Base-by-base conservation (phyloP, 2,113 vertebrate genomes). In the Mus pahari region DNA sequence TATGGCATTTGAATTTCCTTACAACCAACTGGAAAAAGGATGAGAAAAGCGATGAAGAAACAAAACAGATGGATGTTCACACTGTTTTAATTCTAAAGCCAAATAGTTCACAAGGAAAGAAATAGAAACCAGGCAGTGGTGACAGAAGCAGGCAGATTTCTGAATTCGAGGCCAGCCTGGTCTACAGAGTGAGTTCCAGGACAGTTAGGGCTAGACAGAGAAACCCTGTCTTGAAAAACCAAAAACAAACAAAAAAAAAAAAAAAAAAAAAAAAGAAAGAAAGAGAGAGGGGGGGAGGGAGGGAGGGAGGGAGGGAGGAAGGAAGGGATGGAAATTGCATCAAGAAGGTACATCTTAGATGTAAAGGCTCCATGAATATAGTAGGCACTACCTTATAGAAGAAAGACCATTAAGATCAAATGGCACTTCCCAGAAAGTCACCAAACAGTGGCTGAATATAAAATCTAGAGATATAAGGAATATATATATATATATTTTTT, bases 341-440 rank as follows among this genome's bases (percentile, higher is more conserved):
- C 19, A 13, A 92, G 64, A 95, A 77, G 20, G 20, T 68, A 20
- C 89, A 2, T 90, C 66, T 89, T 94, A 66, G 86, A 71, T 92
- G 11, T 86, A 66, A 58, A 94, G 36, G 12, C 87, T 95, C 94
- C 50, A 95, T 93, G 74, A 93, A 71, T 87, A 83, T 26, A 64
- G 55, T 70, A 94, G 68, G 22, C 55, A 86, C n/a, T 58, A 64
- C 92, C 94, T 97, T 92, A 84, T 83, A 74, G 45, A 83, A n/a
- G 26, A 42, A 92, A 97, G 95, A 60, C 10, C 73, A 92, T 77
- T 93, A 88, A 66, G 62, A 92, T 78, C 11, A 86, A 96, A 75
- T 89, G 33, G 2, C 5, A 87, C 45, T 39, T 84, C 24, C 22
- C 48, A 28, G 50, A 82, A 62, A 84, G 89, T 83, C 22, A 93